phyloP scores from a whole-genome alignment of 1,140 invertebrate species.

The Contarinia nasturtii region DNA sequence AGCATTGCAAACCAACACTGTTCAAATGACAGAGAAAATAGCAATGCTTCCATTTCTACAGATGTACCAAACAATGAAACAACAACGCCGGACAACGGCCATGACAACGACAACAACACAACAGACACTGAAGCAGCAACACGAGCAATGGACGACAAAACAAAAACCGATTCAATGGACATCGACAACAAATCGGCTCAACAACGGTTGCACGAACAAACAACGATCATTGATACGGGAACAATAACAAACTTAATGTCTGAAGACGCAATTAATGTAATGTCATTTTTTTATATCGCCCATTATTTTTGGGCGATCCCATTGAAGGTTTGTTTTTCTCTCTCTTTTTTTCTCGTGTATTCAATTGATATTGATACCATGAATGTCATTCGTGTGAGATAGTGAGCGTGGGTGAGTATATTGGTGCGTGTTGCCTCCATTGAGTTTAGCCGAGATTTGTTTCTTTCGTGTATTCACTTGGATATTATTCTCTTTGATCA shows the following conservation, averaged over 20 bases:
- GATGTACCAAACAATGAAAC: too few species aligned
- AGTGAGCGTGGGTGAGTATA: too few species aligned
- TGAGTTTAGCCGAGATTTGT: too few species aligned
- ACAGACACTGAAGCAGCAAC: too few species aligned
- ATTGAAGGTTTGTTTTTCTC: conserved; percentile 58
- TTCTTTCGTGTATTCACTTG: too few species aligned
- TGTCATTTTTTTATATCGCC: conserved; percentile 66
- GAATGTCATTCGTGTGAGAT: not conserved
- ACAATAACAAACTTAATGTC: conserved; percentile 65
- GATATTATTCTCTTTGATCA: too few species aligned
- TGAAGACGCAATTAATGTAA: conserved; percentile 62
- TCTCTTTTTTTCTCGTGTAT: too few species aligned
- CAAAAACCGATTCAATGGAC: conserved; percentile 7
- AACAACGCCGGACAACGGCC: conserved; percentile 18
- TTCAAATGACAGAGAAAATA: conserved; percentile 16
- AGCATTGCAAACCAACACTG: not conserved
- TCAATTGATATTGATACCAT: conserved; percentile 1
- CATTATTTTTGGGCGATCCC: conserved; percentile 77
- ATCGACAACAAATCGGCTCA: conserved; percentile 5
- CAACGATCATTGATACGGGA: conserved; percentile 34
- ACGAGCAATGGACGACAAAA: too few species aligned
- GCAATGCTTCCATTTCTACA: conserved; percentile 8
- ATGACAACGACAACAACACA: conserved; percentile 13
- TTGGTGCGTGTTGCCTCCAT: too few species aligned
- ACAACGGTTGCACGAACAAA: not conserved